A percentile compares a stretch with the other conserved stretches of the same genome.
Evolutionary conservation across 2,888 invertebrate genomes (phyloP).

Genomic region (Eugnorisma glareosa): DNA sequence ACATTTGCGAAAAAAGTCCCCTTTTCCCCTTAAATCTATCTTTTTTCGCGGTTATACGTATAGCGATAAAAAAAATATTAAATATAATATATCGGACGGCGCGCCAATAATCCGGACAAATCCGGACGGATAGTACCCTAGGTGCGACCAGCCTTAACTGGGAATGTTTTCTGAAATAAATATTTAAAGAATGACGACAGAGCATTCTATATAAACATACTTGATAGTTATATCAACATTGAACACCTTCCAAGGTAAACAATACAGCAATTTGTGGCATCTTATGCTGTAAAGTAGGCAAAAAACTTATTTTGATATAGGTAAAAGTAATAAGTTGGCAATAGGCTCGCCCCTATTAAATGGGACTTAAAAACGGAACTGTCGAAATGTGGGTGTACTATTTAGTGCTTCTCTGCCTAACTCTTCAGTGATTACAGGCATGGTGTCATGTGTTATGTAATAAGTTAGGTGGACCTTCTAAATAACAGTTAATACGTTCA

Average conservation of each 20-base stretch:
- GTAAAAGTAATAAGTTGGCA: not conserved
- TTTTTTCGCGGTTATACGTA: no score
- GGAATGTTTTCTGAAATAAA: not conserved
- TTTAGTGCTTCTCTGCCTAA: no score
- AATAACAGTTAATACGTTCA: not conserved
- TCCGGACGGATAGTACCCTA: not conserved
- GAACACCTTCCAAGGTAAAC: not conserved
- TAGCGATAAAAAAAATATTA: no score
- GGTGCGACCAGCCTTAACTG: not conserved
- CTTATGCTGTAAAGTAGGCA: not conserved
- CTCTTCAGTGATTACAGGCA: no score
- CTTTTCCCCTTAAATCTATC: no score
- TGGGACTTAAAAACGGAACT: not conserved
- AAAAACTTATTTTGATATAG: not conserved
- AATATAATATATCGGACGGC: not conserved
- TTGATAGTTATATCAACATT: not conserved
- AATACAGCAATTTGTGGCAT: not conserved
- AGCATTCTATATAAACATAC: constrained; percentile 6
- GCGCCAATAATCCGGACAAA: not conserved
- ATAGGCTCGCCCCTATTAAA: no score
- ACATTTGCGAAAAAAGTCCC: no score
- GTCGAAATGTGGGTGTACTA: no score
- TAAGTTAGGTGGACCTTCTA: not conserved
- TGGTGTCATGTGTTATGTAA: no score
- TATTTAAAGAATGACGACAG: not conserved